These are phyloP conservation scores for Julus scanicus DNA, from an alignment of 2,888 invertebrate genomes.

Conservation along the genomic window DNA sequence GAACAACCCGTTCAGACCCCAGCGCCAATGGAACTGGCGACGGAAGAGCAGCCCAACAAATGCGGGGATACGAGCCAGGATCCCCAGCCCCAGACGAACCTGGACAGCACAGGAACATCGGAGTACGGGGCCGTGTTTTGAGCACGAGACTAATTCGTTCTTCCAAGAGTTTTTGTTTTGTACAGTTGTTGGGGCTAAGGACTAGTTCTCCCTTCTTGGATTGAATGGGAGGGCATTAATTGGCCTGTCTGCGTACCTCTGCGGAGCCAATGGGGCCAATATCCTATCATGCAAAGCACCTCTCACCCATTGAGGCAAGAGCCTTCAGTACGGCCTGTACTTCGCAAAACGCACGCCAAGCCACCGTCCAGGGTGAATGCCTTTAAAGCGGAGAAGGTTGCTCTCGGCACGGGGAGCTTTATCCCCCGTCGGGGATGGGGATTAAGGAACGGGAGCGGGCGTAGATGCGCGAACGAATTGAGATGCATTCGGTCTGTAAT, in stretches of 20 bases:
- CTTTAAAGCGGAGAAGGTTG: slow-evolving; percentile 41
- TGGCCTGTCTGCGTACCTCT: background rate
- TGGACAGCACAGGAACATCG: background rate
- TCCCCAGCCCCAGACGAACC: background rate
- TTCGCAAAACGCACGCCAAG: slow-evolving; percentile 37
- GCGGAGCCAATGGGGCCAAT: slow-evolving; percentile 41
- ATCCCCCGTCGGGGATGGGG: background rate
- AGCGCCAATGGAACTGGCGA: slow-evolving; percentile 20
- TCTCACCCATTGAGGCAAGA: slow-evolving; percentile 38
- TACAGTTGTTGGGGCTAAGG: slow-evolving; percentile 44
- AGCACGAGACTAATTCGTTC: slow-evolving; percentile 28
- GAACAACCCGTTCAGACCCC: background rate
- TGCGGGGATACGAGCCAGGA: background rate
- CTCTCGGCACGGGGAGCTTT: slow-evolving; percentile 2
- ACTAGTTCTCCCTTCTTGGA: slow-evolving; percentile 31
- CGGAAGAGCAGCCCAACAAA: slow-evolving; percentile 2
- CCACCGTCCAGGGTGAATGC: slow-evolving; percentile 48
- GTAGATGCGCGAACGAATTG: slow-evolving; percentile 30
- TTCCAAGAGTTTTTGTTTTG: slow-evolving; percentile 31
- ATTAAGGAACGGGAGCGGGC: background rate
- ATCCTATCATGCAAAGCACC: slow-evolving; percentile 45
- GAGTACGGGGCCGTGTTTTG: slow-evolving; percentile 44
- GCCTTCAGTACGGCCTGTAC: slow-evolving; percentile 48
- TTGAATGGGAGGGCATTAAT: slow-evolving; percentile 46
- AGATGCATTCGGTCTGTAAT: slow-evolving; percentile 44